phyloP scores from a whole-genome alignment of 2,113 vertebrate species.

The Notothenia coriiceps region DNA sequence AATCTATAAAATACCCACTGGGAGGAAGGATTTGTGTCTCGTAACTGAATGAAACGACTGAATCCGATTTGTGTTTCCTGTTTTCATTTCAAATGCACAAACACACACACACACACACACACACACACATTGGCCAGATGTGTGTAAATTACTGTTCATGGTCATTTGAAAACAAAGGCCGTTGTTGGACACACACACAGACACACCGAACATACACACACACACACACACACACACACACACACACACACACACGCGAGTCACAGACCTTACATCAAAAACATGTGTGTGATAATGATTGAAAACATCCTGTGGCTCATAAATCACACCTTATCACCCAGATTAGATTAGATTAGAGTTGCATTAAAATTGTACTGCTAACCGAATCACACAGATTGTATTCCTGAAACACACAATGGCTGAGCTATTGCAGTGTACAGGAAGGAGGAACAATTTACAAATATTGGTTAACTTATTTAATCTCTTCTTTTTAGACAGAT shows the following conservation, averaged over 20 bases:
- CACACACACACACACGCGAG: neutral
- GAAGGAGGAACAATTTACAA: neutral
- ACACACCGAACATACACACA: neutral
- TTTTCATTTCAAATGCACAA: conserved; percentile 10
- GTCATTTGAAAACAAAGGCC: too few relatives aligned
- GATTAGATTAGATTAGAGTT: conserved; percentile 7
- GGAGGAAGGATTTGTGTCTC: conserved; percentile 31
- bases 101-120: neutral
- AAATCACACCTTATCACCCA: conserved; percentile 5
- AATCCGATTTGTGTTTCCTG: conserved; percentile 49
- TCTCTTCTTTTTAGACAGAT: neutral
- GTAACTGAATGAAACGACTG: conserved; percentile 57
- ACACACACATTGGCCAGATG: too few relatives aligned
- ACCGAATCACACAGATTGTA: neutral
- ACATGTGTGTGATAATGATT: neutral
- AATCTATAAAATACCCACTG: conserved; percentile 30
- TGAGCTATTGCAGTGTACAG: neutral
- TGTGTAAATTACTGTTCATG: too few relatives aligned
- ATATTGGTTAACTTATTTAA: neutral
- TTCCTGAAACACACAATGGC: neutral
- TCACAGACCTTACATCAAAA: conserved; percentile 13
- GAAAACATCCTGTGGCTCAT: conserved; percentile 6
- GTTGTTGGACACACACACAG: neutral
- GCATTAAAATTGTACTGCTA: neutral
- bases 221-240: neutral